phyloP scores from a whole-genome alignment of 2,888 invertebrate genomes.

The Maniola hyperantus region DNA sequence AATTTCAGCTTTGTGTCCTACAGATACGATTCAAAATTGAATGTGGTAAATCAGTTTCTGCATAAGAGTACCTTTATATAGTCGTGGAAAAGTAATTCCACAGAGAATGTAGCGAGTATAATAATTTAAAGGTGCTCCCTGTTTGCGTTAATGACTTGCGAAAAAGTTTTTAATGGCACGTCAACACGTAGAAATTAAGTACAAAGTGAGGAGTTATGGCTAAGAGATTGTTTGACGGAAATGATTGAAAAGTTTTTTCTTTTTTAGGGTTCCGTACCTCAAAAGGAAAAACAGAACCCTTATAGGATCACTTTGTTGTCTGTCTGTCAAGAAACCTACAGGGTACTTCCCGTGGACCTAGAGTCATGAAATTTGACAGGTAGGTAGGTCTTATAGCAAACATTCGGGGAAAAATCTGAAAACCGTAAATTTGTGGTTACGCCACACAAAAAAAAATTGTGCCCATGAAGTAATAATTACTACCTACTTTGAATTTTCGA shows the following conservation, averaged over 20 bases:
- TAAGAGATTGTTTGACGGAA: not conserved
- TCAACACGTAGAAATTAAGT: constrained; percentile 22
- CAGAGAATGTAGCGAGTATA: constrained; percentile 38
- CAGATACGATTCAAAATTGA: constrained; percentile 11
- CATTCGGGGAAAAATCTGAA: no score
- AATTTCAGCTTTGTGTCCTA: constrained; percentile 8
- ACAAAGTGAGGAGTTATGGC: constrained; percentile 9
- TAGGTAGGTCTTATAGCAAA: no score
- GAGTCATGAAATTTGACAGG: no score
- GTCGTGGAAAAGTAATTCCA: constrained; percentile 30
- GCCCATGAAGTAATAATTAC: no score
- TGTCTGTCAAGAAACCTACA: no score
- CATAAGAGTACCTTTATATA: constrained; percentile 29
- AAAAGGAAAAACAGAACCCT: no score
- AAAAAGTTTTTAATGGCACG: constrained; percentile 40
- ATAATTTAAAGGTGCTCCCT: constrained; percentile 40
- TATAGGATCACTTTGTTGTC: no score
- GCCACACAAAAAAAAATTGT: no score
- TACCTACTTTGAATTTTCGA: no score
- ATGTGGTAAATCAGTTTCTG: constrained; percentile 1
- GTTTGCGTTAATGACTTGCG: constrained; percentile 42
- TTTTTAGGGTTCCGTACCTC: no score
- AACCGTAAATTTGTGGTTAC: no score
- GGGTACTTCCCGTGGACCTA: no score
- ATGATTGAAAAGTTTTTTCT: not conserved